Conservation (phyloP, 2,797 vertebrate species). For the Micropoecilia bifurca region DNA sequence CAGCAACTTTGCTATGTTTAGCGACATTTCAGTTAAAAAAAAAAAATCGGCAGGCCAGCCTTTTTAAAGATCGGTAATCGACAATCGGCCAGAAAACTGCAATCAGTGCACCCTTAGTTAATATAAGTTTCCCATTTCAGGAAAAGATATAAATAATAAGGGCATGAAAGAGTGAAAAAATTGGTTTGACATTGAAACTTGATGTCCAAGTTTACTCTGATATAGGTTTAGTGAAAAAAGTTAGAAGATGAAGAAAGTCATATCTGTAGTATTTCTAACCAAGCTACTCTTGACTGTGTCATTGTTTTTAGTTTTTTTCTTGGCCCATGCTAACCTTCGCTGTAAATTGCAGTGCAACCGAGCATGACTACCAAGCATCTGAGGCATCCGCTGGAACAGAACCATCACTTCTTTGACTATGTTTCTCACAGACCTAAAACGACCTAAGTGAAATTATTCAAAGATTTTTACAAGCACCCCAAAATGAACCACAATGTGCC, state of each 20-base stretch:
- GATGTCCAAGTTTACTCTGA: not conserved
- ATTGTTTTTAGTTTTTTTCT: slow-evolving; percentile 5
- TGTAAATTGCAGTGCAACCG: slow-evolving; percentile 38
- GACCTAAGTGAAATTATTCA: slow-evolving; percentile 39
- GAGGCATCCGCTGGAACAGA: slow-evolving; percentile 32
- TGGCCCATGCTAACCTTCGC: slow-evolving; percentile 40
- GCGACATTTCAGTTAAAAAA: too few species aligned
- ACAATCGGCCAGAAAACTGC: too few species aligned
- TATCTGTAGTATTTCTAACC: slow-evolving; percentile 19
- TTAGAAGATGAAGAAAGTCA: not conserved
- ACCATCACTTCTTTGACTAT: slow-evolving; percentile 35
- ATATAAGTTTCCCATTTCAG: not conserved
- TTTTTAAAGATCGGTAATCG: too few species aligned
- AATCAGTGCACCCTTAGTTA: not conserved
- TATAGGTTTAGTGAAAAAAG: not conserved
- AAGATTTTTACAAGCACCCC: slow-evolving; percentile 46
- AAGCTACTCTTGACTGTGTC: slow-evolving; percentile 11
- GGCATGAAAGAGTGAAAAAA: not conserved
- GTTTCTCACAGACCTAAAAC: slow-evolving; percentile 21
- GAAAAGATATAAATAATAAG: not conserved
- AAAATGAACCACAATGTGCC: slow-evolving; percentile 66
- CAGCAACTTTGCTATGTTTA: too few species aligned
- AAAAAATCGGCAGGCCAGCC: too few species aligned
- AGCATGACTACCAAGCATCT: slow-evolving; percentile 50
- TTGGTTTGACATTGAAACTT: not conserved